phyloP scores from a whole-genome alignment of 1,140 invertebrate genomes.

The Dryas iulia region DNA sequence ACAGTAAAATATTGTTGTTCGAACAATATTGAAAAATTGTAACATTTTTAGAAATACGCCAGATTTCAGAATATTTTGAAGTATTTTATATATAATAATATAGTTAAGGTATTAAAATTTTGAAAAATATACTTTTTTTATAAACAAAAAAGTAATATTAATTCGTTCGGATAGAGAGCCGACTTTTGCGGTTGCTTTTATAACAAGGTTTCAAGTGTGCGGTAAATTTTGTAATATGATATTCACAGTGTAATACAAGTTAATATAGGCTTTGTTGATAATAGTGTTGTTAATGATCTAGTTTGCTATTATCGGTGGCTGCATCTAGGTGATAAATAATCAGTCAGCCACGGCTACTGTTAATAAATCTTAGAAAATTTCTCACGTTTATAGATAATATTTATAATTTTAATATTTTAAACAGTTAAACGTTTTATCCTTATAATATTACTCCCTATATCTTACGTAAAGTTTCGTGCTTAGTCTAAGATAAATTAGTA shows the following conservation, averaged over 20 bases:
- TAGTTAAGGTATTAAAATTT: too few species aligned
- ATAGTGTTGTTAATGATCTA: conserved; percentile 28
- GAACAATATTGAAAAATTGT: neutral
- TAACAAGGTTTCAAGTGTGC: conserved; percentile 27
- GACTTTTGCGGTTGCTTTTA: conserved; percentile 15
- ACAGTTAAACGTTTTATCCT: neutral
- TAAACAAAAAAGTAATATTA: neutral
- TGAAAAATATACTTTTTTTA: too few species aligned
- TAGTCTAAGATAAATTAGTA: conserved; percentile 9
- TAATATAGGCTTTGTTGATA: conserved; percentile 23
- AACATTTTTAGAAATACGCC: neutral
- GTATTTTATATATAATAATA: too few species aligned
- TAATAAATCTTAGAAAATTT: neutral
- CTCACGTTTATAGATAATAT: conserved; percentile 5
- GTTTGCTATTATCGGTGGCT: conserved; percentile 18
- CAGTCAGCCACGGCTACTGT: neutral
- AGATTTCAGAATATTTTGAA: neutral
- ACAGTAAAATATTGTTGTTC: neutral
- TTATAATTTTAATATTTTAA: neutral
- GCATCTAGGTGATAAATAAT: conserved; percentile 28
- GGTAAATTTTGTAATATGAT: conserved; percentile 30
- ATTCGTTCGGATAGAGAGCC: conserved; percentile 1
- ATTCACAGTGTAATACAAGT: conserved; percentile 25
- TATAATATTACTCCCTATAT: neutral
- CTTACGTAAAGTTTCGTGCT: neutral